Evolutionary conservation across 2,113 vertebrate species (phyloP).

Genomic region (Isurus oxyrinchus): DNA sequence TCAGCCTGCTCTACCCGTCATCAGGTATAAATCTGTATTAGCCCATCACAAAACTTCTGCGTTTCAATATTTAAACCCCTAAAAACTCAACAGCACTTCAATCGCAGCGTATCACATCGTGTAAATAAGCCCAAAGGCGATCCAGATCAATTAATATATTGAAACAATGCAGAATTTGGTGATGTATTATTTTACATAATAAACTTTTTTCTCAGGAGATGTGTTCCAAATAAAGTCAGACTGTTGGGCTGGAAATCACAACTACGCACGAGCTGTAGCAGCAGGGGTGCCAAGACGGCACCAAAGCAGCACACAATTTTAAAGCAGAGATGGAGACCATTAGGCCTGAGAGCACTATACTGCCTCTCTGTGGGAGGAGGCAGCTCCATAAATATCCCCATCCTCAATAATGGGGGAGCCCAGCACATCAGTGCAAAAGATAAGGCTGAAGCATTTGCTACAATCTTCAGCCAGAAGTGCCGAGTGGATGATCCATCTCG

Average conservation of each 20-base stretch:
- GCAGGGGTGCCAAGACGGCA: too few species aligned
- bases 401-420: too few species aligned
- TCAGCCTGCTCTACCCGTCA: neutral
- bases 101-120: neutral
- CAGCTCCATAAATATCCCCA: too few species aligned
- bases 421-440: too few species aligned
- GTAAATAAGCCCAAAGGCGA: neutral
- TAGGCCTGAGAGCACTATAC: neutral
- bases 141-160: neutral
- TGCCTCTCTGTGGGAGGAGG: neutral
- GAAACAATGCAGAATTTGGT: neutral
- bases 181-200: neutral
- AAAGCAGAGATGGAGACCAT: neutral
- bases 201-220: neutral
- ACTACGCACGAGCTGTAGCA: too few species aligned
- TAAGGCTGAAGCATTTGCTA: too few species aligned
- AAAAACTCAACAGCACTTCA: neutral
- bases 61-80: neutral
- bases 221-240: neutral
- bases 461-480: too few species aligned
- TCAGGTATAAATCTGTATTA: neutral
- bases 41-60: neutral
- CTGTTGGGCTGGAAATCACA: neutral
- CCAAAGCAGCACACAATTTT: neutral
- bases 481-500: too few species aligned